Evolutionary conservation across 2,797 vertebrate genomes (phyloP).

Genomic region (Gallirallus australis): DNA sequence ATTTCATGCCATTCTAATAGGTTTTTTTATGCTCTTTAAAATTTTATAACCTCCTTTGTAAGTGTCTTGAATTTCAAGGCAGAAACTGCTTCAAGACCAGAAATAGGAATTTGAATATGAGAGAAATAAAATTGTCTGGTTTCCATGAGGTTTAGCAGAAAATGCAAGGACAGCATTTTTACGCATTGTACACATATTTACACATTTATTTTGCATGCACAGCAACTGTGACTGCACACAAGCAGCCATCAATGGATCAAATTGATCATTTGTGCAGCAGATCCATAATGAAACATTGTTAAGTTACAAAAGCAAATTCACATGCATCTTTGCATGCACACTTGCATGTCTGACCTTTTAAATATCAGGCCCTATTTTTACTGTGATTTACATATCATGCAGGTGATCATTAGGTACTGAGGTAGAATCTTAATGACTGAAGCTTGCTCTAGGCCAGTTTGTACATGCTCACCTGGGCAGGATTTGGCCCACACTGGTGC

Average conservation of each 20-base stretch:
- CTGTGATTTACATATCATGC: background rate
- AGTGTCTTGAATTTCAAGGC: background rate
- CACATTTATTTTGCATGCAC: background rate
- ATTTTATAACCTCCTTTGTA: slow-evolving; percentile 12
- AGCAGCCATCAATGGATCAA: background rate
- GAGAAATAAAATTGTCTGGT: background rate
- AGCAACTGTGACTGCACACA: background rate
- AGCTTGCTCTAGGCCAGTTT: background rate
- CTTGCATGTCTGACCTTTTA: slow-evolving; percentile 36
- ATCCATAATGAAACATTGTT: background rate
- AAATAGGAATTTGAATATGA: background rate
- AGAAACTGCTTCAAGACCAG: background rate
- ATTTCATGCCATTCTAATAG: slow-evolving; percentile 24
- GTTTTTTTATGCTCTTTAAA: slow-evolving; percentile 24
- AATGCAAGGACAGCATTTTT: background rate
- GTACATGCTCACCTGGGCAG: background rate
- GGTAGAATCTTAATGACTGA: background rate
- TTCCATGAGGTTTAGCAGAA: background rate
- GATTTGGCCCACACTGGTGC: background rate
- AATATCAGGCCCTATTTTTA: slow-evolving; percentile 36
- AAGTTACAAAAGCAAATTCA: background rate
- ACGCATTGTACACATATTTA: background rate
- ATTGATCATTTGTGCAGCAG: background rate
- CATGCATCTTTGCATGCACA: background rate
- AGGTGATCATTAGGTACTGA: background rate